Percentiles rank a stretch among this genome's conserved stretches.
Evolutionary conservation across 2,113 vertebrate species (phyloP).

Genomic region (Raja brachyura): DNA sequence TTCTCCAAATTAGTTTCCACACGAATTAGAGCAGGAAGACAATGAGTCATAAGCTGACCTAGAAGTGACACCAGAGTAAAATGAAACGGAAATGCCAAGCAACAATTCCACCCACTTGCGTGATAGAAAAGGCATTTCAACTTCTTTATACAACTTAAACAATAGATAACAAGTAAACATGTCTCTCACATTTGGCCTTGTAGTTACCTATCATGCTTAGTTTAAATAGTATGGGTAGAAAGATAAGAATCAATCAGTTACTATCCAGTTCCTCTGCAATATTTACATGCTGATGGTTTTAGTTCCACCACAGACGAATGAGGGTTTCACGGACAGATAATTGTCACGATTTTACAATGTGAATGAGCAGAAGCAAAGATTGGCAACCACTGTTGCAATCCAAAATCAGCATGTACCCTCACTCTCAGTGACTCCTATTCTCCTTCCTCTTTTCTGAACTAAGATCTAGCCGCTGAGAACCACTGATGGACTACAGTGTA

Average conservation of each 20-base stretch:
- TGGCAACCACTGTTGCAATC: background rate
- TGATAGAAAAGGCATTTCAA: background rate
- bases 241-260: too few species aligned
- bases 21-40: background rate
- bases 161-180: background rate
- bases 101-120: too few species aligned
- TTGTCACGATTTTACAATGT: background rate
- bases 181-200: background rate
- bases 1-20: background rate
- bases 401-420: background rate
- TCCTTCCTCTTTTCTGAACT: background rate
- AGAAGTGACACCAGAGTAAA: background rate
- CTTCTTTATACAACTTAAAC: background rate
- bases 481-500: background rate
- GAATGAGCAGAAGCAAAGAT: background rate
- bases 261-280: too few species aligned
- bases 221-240: too few species aligned
- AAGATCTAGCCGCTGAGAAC: background rate
- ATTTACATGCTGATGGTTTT: too few species aligned
- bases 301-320: background rate
- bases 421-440: background rate
- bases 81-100: background rate
- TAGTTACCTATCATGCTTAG: too few species aligned
- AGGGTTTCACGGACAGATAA: background rate
- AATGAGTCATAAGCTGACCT: background rate